phyloP scores from a whole-genome alignment of 2,888 invertebrate species.

The Anarsia innoxiella region DNA sequence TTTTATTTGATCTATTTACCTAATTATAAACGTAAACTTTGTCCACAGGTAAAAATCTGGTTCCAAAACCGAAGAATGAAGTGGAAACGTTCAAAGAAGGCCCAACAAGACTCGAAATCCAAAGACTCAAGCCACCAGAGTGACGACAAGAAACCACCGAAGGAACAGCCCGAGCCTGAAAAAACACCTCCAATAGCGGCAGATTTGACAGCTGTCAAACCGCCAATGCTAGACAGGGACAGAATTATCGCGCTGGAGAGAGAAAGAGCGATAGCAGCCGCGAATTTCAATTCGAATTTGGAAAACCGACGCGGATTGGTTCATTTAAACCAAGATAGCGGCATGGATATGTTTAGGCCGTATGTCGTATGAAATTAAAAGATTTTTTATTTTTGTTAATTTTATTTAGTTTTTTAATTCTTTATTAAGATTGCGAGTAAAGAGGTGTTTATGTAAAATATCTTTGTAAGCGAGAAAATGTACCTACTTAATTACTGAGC shows the following conservation, averaged over 20 bases:
- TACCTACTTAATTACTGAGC: too few relatives aligned
- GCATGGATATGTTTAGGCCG: slow-evolving; percentile 69
- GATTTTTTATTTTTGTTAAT: slow-evolving; percentile 36
- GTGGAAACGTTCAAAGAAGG: slow-evolving; percentile 98
- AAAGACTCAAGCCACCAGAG: slow-evolving; percentile 52
- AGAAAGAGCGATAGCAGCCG: slow-evolving; percentile 66
- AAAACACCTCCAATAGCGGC: slow-evolving; percentile 45
- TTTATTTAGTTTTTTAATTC: slow-evolving; percentile 16
- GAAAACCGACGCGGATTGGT: slow-evolving; percentile 66
- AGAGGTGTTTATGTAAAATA: too few relatives aligned
- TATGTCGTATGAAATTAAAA: slow-evolving; percentile 69
- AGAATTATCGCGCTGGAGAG: slow-evolving; percentile 65
- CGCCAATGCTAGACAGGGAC: slow-evolving; percentile 62
- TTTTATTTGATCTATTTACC: too few relatives aligned
- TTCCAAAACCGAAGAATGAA: slow-evolving; percentile 99
- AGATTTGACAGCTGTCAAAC: slow-evolving; percentile 68
- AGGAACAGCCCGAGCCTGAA: slow-evolving; percentile 47
- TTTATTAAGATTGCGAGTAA: too few relatives aligned
- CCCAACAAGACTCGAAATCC: slow-evolving; percentile 88
- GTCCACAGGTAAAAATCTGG: slow-evolving; percentile 94
- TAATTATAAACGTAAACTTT: too few relatives aligned
- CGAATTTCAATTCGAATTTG: slow-evolving; percentile 70
- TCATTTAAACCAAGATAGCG: slow-evolving; percentile 63
- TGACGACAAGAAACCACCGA: slow-evolving; percentile 54
- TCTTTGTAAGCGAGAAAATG: too few relatives aligned